Conservation (phyloP, 2,797 vertebrate genomes). For the Oceanodroma leucorhoa region DNA sequence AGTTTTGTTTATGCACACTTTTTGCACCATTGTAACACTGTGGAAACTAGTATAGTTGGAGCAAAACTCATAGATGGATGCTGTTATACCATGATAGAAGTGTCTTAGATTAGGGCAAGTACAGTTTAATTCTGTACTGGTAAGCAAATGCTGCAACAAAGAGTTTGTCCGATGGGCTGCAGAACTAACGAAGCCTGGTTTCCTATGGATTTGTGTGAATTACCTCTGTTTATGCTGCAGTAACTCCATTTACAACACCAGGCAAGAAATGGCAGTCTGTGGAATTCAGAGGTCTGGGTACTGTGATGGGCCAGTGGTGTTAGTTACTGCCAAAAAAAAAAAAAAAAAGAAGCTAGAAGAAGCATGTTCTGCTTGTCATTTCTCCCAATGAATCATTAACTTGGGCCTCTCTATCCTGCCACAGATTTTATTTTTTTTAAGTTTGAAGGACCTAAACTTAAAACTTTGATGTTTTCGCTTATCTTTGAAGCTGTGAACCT, state of each 20-base stretch:
- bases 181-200: background rate
- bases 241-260: background rate
- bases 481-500: background rate
- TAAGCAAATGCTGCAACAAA: background rate
- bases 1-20: background rate
- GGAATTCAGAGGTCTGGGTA: background rate
- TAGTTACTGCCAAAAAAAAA: background rate
- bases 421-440: background rate
- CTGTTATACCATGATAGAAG: background rate
- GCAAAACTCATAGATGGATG: background rate
- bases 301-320: background rate
- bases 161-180: background rate
- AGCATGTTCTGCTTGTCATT: background rate
- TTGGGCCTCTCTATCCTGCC: background rate
- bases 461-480: background rate
- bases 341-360: background rate
- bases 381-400: background rate
- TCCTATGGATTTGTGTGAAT: background rate
- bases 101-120: background rate
- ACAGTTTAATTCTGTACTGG: background rate
- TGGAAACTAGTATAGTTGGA: background rate
- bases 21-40: background rate
- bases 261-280: background rate
- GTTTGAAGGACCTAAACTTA: background rate
- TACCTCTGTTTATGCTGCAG: background rate